Evolutionary conservation across 2,888 invertebrate genomes (phyloP).

Genomic region (Lasioglossum malachurum): DNA sequence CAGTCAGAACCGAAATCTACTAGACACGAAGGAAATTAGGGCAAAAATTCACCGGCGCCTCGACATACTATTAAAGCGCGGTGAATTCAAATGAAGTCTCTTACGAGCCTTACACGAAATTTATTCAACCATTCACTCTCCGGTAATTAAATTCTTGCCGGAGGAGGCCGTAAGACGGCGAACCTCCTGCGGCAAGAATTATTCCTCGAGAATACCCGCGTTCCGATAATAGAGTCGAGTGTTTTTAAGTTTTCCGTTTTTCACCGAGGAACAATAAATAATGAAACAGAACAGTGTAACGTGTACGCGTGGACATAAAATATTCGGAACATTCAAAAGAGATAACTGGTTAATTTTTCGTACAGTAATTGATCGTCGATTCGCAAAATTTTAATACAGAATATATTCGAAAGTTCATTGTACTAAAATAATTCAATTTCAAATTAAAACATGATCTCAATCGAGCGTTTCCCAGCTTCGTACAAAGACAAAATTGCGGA

Average conservation of each 20-base stretch:
- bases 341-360: not conserved
- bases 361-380: not conserved
- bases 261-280: not conserved
- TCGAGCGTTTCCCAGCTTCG: no score
- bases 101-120: not conserved
- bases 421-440: no score
- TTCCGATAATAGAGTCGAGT: not conserved
- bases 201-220: not conserved
- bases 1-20: not conserved
- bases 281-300: not conserved
- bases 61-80: not conserved
- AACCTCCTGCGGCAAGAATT: not conserved
- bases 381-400: no score
- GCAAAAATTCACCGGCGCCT: not conserved
- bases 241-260: not conserved
- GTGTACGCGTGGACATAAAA: not conserved
- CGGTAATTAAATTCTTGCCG: constrained; percentile 15
- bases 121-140: constrained; percentile 5
- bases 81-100: not conserved
- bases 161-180: not conserved
- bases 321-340: not conserved
- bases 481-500: no score
- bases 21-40: not conserved
- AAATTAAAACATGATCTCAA: not conserved
- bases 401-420: no score